Base-by-base conservation (phyloP, 2,888 invertebrate genomes). In the Acleris cristana region DNA sequence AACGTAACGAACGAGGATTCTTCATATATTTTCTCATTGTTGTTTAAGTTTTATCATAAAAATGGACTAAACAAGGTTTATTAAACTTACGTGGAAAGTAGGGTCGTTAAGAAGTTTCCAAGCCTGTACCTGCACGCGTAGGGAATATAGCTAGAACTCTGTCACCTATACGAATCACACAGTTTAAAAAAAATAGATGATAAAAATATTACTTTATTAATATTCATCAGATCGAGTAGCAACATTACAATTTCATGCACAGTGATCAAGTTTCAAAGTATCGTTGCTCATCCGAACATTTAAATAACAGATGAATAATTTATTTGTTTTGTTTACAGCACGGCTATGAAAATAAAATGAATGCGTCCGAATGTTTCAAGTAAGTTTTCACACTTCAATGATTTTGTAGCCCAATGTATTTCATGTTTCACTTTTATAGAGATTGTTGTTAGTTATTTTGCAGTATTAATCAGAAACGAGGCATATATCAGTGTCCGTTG, bases 331-430 rank as follows among this genome's bases (percentile, higher is more conserved):
- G 58, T 66, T 90, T 90, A 74, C 90, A 92, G 92, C 80, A 84
- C 61, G 92, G 92, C 52, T 92, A 92, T 75, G 89, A 90, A 81
- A 92, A 92, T 69, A 90, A 87, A 83, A 90, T 92, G 89, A 90
- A 90, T 72, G 92, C 91, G 66, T 84, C 90, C 30, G 89, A 91
- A 82, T 92, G 92, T 84, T 91, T 92, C 71, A 90, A 90, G 92
- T 92, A 73, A 87, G 90, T 87, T 72, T 59, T 55, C 60, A 48
- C 61, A 57, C 66, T 62, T 62, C 52, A 44, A 34, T 64, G 19
- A 23, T 14, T 65, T 48, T 58, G 23, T 45, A 44, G 55, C 26
- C 54, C 16, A 19, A 61, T 18, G 18, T 6, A 23, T 55, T 44
- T 48, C n/a, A 19, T 49, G 16, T 18, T 59, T 40, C 4, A 40